Percentiles rank a stretch among this genome's conserved stretches.
phyloP scores from a whole-genome alignment of 2,113 vertebrate genomes.

The Nesogale talazaci region DNA sequence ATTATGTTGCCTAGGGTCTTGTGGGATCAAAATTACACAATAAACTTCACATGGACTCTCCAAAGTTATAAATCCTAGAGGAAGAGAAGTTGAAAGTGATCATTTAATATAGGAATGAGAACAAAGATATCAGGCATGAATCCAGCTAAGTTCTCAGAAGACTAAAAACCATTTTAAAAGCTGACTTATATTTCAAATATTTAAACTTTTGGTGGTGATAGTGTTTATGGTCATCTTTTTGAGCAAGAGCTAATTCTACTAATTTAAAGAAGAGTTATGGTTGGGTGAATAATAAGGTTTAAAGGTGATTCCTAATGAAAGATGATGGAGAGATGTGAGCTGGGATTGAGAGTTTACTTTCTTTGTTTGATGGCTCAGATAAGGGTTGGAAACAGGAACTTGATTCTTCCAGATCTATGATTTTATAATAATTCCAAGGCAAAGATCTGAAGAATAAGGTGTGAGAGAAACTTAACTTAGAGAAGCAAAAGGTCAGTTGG shows the following conservation, averaged over 20 bases:
- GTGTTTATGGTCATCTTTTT: background rate
- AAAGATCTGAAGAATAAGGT: background rate
- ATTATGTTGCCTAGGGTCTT: background rate
- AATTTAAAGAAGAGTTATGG: background rate
- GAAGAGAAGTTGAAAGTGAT: background rate
- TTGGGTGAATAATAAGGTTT: background rate
- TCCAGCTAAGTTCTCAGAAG: background rate
- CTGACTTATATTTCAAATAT: conserved; percentile 2
- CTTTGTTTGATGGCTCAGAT: background rate
- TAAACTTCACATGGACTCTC: background rate
- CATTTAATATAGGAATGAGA: background rate
- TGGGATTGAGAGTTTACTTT: background rate
- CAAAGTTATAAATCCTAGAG: background rate
- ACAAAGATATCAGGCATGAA: background rate
- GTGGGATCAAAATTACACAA: background rate
- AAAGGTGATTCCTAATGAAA: background rate
- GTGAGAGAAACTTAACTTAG: background rate
- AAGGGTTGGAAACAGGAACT: background rate
- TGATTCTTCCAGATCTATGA: background rate
- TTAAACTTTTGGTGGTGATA: background rate
- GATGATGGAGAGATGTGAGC: background rate
- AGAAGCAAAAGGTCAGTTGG: background rate
- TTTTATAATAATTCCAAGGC: conserved; percentile 18
- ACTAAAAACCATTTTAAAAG: background rate
- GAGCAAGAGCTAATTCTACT: background rate